Evolutionary conservation across 2,113 vertebrate genomes (phyloP), one percentile per base, ranked within the genome.

Genomic region (Poecilia latipinna): DNA sequence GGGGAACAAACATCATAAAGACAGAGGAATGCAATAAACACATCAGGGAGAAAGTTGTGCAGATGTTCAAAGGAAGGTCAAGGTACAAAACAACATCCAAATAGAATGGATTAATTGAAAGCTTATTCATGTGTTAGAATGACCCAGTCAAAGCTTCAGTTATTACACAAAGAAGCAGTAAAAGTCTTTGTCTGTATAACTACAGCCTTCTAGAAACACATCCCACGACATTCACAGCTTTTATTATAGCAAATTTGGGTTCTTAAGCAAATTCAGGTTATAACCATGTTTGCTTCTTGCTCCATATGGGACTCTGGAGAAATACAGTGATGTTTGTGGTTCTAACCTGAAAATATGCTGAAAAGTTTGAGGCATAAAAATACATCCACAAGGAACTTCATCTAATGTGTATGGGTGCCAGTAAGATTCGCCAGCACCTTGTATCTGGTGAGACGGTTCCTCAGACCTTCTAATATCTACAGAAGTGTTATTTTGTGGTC

Each of bases 401-500:
- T 73, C 64, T 68, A n/a, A 64, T n/a, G 33, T 32, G 32, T 33
- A 26, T 65, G 33, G 42, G 29, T 77, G 60, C 66, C 31, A 70
- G 12, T 28, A 44, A n/a, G 35, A 19, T 31, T 35, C 61, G 35
- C 65, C 61, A 64, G 37, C 42, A 61, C 82, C 80, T 90, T 76
- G n/a, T 74, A 84, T 75, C 75, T 78, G 61, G 24, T 48, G 26
- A 57, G 62, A 84, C 31, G n/a, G 32, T 66, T 72, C 65, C 68
- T 71, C 69, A 26, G 62, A 62, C 76, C 73, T 68, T 72, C 72
- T 82, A 83, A 76, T 88, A 88, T 90, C 90, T 85, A 86, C 89
- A 82, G 60, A 79, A 82, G 75, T 84, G 83, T 61, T 90, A 85
- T 91, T 93, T 91, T 85, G 83, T 69, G 68, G 70, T 73, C 84